These are phyloP conservation scores for Chaetogeoica ovagalla DNA, from an alignment of 2,888 invertebrate species.

Conservation along the genomic window DNA sequence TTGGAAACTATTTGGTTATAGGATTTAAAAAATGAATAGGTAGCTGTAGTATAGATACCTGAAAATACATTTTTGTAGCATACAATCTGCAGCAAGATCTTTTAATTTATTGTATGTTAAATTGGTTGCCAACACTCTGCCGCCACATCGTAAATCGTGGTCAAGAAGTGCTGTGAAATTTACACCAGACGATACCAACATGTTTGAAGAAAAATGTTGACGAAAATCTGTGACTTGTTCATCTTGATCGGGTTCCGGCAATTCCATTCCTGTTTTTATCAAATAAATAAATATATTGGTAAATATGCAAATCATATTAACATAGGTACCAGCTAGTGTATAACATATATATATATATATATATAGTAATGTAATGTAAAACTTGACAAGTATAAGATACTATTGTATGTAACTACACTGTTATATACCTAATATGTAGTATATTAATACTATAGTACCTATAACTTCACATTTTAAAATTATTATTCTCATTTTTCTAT, in stretches of 20 bases:
- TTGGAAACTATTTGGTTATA: too few relatives aligned
- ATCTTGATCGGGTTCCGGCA: constrained; percentile 71
- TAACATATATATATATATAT: too few relatives aligned
- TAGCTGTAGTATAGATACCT: constrained; percentile 60
- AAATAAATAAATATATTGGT: background rate
- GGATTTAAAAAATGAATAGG: constrained; percentile 8
- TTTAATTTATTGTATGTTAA: constrained; percentile 67
- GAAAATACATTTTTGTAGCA: constrained; percentile 77
- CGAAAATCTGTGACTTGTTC: constrained; percentile 75
- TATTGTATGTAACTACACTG: too few relatives aligned
- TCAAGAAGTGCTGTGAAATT: constrained; percentile 75
- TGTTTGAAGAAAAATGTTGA: constrained; percentile 70
- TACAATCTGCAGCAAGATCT: constrained; percentile 70
- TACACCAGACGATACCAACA: constrained; percentile 69
- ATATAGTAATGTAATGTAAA: too few relatives aligned
- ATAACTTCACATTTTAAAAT: too few relatives aligned
- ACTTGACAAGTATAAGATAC: too few relatives aligned
- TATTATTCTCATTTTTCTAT: too few relatives aligned
- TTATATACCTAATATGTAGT: too few relatives aligned
- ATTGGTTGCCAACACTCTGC: constrained; percentile 70
- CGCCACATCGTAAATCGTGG: constrained; percentile 75
- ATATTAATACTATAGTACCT: too few relatives aligned
- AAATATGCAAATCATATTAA: too few relatives aligned
- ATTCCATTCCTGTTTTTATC: constrained; percentile 63
- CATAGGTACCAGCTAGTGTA: too few relatives aligned